Percentiles rank a stretch among this genome's conserved stretches.
Evolutionary conservation across 2,113 vertebrate species (phyloP).

Genomic region (Pterocles gutturalis): DNA sequence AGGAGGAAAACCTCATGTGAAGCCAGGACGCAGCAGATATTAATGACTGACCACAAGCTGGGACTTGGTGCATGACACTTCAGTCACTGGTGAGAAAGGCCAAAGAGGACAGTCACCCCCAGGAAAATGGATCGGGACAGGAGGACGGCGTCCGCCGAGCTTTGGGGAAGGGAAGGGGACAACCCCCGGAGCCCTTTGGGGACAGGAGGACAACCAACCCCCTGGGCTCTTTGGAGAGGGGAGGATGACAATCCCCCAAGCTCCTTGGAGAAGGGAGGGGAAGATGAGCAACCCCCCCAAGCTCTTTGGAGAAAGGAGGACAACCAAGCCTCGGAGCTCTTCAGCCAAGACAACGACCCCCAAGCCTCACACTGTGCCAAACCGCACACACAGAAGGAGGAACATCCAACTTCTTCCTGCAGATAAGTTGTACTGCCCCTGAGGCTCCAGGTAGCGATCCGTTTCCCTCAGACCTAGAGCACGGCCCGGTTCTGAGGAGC

Average conservation of each 20-base stretch:
- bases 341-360: not conserved
- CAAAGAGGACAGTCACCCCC: rapidly evolving
- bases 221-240: too few species aligned
- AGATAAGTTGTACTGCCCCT: not conserved
- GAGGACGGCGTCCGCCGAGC: too few species aligned
- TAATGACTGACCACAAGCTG: rapidly evolving
- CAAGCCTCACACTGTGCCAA: rapidly evolving
- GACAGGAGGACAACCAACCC: too few species aligned
- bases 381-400: rapidly evolving
- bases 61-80: rapidly evolving
- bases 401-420: not conserved
- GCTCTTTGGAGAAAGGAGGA: not conserved
- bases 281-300: too few species aligned
- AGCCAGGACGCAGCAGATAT: not conserved
- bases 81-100: not conserved
- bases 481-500: rapidly evolving
- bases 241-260: too few species aligned
- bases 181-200: rapidly evolving
- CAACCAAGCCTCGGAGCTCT: rapidly evolving
- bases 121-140: rapidly evolving
- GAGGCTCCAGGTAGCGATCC: rapidly evolving
- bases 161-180: not conserved
- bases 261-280: too few species aligned
- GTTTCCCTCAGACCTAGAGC: not conserved
- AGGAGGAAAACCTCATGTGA: not conserved